phyloP scores from a whole-genome alignment of 1,140 invertebrate species.

The Nebria ingens region DNA sequence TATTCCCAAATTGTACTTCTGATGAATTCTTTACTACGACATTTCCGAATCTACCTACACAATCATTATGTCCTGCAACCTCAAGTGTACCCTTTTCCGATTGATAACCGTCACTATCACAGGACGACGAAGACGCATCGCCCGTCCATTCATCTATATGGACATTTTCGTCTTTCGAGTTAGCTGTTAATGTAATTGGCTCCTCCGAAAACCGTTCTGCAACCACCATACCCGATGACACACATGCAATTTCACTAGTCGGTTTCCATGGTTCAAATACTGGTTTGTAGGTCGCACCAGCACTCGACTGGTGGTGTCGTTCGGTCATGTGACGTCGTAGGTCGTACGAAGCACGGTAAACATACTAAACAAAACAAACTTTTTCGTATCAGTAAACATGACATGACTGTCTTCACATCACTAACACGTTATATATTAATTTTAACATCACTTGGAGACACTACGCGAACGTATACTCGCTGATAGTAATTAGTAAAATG shows the following conservation, averaged over 20 bases:
- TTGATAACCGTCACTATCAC: slow-evolving; percentile 9
- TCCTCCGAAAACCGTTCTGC: neutral
- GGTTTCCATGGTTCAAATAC: neutral
- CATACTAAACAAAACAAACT: too few species aligned
- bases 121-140: slow-evolving; percentile 5
- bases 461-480: too few species aligned
- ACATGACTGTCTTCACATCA: too few species aligned
- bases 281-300: too few species aligned
- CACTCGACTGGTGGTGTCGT: neutral
- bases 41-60: slow-evolving; percentile 35
- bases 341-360: too few species aligned
- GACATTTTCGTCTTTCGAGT: neutral
- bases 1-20: slow-evolving; percentile 54
- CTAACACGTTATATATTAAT: too few species aligned
- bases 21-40: slow-evolving; percentile 45
- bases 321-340: neutral
- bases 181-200: neutral
- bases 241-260: neutral
- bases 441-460: too few species aligned
- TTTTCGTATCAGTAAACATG: too few species aligned
- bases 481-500: too few species aligned
- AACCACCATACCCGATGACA: neutral
- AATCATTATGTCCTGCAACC: slow-evolving; percentile 2
- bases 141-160: neutral
- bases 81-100: slow-evolving; percentile 5